A percentile compares a stretch with the other conserved stretches of the same genome.
Conservation (phyloP, 2,888 invertebrate genomes). For the Phortica magna region DNA sequence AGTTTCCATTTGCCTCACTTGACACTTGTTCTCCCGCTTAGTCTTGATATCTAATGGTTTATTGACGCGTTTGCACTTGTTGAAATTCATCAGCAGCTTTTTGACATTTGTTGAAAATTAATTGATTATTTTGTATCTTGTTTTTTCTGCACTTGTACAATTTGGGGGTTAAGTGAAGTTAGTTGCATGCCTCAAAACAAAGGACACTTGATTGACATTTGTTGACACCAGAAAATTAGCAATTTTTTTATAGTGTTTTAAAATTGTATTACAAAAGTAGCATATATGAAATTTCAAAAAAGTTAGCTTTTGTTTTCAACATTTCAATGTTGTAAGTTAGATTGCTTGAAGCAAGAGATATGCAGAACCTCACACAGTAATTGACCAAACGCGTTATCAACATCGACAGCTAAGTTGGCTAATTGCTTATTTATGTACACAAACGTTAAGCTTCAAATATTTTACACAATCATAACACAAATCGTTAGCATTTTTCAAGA, state of each 20-base stretch:
- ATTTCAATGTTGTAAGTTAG: too few species aligned
- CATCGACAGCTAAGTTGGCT: too few species aligned
- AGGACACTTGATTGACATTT: neutral
- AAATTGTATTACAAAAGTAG: neutral
- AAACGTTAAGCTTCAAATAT: neutral
- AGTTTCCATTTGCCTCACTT: neutral
- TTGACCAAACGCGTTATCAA: too few species aligned
- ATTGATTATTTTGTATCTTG: neutral
- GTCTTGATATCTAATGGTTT: neutral
- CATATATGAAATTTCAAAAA: too few species aligned
- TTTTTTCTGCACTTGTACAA: neutral
- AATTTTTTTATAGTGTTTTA: neutral
- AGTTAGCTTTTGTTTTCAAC: too few species aligned
- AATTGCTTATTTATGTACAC: too few species aligned
- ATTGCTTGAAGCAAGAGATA: too few species aligned
- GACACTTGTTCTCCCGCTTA: neutral
- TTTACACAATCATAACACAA: slow-evolving; percentile 19
- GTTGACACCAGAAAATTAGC: neutral
- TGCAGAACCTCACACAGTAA: too few species aligned
- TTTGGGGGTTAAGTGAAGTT: neutral
- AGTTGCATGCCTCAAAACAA: neutral
- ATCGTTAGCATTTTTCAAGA: slow-evolving; percentile 21
- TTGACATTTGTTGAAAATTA: neutral
- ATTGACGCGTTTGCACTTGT: neutral
- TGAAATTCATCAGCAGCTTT: slow-evolving; percentile 3